Evolutionary conservation across 2,113 vertebrate genomes (phyloP), one percentile per base, ranked within the genome.

Genomic region (Caretta caretta): DNA sequence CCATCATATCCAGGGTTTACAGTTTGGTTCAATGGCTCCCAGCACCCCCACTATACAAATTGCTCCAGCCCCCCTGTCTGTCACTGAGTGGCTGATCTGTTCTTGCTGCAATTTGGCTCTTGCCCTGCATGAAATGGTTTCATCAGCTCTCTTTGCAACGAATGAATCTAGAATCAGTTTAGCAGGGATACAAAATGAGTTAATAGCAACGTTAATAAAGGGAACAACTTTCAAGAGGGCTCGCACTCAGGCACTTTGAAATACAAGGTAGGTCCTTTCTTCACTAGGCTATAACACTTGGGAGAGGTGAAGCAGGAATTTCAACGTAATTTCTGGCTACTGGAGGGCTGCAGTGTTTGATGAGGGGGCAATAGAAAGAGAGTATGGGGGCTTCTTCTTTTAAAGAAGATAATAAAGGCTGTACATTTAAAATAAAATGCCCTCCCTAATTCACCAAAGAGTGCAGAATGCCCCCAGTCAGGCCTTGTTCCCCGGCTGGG

Each of bases 191-290:
- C 29, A 10, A 14, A 59, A 31, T 48, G 31, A 65, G 51, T 46
- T 6, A 54, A 0, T 31, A 4, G 50, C 69, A 0, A 3, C 11
- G 22, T n/a, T 38, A 0, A 5, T 24, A 1, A 0, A 0, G 4
- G 20, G 35, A 14, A 4, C 5, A 2, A 5, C 0, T 0, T 62
- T 88, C 57, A 82, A 49, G 6, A 0, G 4, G 50, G 50, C 56
- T 1, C 1, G n/a, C 56, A 10, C 0, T 1, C 1, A 1, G 0
- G 4, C 4, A n/a, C n/a, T 59, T 25, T 42, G 69, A 38, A 69
- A 72, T 72, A 72, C n/a, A 38, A 38, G n/a, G 69, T n/a, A 20
- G n/a, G 35, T 42, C n/a, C 3, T 78, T n/a, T 78, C 86, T n/a
- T 27, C 6, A 0, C 25, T 86, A 2, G 22, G 2, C 0, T 0